Conservation (phyloP, 2,888 invertebrate species). For the Scaptomyza parva region DNA sequence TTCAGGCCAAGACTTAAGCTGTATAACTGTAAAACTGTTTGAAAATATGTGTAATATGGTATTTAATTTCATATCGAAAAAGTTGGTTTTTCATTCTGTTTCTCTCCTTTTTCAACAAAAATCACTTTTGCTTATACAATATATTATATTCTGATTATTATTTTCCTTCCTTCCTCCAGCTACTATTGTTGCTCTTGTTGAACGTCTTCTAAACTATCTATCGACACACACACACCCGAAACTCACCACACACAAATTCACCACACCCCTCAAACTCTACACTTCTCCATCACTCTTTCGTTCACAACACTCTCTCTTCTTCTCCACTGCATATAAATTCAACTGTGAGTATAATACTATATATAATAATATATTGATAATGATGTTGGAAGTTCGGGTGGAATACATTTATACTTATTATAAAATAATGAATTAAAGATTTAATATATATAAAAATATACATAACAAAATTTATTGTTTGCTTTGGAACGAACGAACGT, state of each 20-base stretch:
- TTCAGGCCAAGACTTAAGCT: conserved; percentile 35
- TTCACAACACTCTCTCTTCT: conserved; percentile 52
- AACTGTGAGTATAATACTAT: conserved; percentile 75
- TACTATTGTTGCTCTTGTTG: conserved; percentile 52
- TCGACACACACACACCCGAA: background rate
- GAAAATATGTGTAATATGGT: too few relatives aligned
- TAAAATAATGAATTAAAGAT: conserved; percentile 39
- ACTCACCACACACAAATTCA: conserved; percentile 17
- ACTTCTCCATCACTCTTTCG: conserved; percentile 43
- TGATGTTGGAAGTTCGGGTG: conserved; percentile 40
- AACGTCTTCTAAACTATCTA: conserved; percentile 49
- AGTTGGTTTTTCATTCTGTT: conserved; percentile 54
- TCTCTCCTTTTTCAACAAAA: conserved; percentile 14
- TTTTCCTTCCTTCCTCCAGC: conserved; percentile 17
- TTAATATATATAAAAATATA: conserved; percentile 43
- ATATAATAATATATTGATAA: conserved; percentile 24
- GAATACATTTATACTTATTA: conserved; percentile 34
- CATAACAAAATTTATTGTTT: conserved; percentile 53
- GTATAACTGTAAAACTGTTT: background rate
- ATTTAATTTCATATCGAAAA: conserved; percentile 77
- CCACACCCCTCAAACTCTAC: conserved; percentile 8
- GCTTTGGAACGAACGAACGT: conserved; percentile 62
- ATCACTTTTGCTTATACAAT: too few relatives aligned
- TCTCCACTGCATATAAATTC: conserved; percentile 75
- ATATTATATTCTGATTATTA: conserved; percentile 17